Conservation (phyloP, 2,888 invertebrate species). For the Noctua janthina region DNA sequence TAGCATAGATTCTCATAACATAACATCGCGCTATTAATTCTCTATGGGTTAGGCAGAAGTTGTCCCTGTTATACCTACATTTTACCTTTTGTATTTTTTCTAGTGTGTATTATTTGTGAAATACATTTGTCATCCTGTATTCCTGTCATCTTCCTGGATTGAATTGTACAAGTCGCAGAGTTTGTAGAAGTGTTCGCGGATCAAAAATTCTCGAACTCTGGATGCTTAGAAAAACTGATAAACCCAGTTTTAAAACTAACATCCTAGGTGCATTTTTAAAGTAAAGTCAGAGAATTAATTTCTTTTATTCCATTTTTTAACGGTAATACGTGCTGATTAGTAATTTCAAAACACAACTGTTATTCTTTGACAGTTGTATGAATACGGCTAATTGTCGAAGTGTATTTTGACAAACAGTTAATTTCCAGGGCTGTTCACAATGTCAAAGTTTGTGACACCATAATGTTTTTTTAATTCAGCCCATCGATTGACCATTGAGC, state of each 20-base stretch:
- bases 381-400: background rate
- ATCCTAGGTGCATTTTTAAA: background rate
- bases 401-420: background rate
- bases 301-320: background rate
- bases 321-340: background rate
- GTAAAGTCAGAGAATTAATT: background rate
- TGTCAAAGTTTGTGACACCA: background rate
- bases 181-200: background rate
- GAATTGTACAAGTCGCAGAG: background rate
- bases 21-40: no score
- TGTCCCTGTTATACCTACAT: no score
- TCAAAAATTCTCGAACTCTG: background rate
- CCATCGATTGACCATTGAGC: slow-evolving; percentile 10
- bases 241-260: background rate
- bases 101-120: background rate
- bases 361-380: background rate
- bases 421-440: background rate
- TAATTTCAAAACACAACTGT: background rate
- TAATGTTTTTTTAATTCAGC: background rate
- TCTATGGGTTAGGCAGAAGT: no score
- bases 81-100: background rate
- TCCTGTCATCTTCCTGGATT: background rate
- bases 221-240: background rate
- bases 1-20: background rate
- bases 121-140: background rate